phyloP scores from a whole-genome alignment of 2,797 vertebrate species.

The Sebastes ruberrimus region DNA sequence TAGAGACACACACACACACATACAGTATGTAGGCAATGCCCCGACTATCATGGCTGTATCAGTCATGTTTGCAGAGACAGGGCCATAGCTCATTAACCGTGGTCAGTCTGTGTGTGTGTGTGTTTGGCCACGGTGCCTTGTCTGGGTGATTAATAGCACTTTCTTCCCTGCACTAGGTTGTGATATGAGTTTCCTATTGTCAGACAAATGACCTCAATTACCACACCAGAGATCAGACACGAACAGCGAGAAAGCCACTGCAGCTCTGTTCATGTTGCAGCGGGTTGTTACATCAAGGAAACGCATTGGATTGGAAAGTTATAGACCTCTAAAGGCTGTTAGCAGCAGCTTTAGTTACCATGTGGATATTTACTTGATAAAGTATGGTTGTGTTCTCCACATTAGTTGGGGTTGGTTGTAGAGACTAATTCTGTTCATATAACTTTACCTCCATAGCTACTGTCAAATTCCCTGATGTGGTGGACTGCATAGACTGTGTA shows the following conservation, averaged over 20 bases:
- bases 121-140: constrained; percentile 45
- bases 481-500: too few relatives aligned
- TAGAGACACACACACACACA: not conserved
- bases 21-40: not conserved
- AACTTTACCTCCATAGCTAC: not conserved
- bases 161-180: constrained; percentile 37
- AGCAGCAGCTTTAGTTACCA: not conserved
- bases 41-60: constrained; percentile 9
- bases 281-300: constrained; percentile 22
- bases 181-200: constrained; percentile 70
- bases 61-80: constrained; percentile 42
- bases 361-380: not conserved
- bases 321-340: constrained; percentile 1
- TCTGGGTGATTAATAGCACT: constrained; percentile 72
- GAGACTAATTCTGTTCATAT: not conserved
- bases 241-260: constrained; percentile 10
- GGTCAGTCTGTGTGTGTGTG: constrained; percentile 30
- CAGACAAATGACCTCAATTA: constrained; percentile 74
- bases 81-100: constrained; percentile 56
- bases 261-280: constrained; percentile 3
- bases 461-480: accelerated
- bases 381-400: not conserved
- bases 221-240: constrained; percentile 59
- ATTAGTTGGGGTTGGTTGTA: not conserved
- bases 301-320: constrained; percentile 12